Evolutionary conservation across 2,888 invertebrate genomes (phyloP), one percentile per base, ranked within the genome.

Genomic region (Tuberolachnus salignus): DNA sequence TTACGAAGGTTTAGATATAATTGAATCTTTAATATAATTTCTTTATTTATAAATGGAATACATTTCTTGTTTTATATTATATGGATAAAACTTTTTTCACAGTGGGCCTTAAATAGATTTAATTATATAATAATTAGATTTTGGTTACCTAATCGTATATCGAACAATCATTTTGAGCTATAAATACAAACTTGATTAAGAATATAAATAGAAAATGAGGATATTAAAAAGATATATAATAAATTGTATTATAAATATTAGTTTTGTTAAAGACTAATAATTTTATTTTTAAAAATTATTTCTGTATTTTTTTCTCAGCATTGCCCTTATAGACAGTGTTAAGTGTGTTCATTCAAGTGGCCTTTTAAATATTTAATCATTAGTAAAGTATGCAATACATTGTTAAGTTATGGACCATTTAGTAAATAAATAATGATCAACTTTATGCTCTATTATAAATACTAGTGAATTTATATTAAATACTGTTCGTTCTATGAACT

Each of bases 281-380:
- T 19, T 75, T 46, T 66, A 66, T 75, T 75, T 53, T 74, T 66
- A 4, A 55, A 64, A 55, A 63, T 6, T 16, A 55, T 66, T 55
- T 21, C 11, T 34, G n/a, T n/a, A n/a, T 57, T 53, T 75, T 46
- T 44, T 75, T 55, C n/a, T 63, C 42, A n/a, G 34, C 11, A 9
- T 42, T 70, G 23, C 42, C 44, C 59, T 57, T 67, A 34, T 34
- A 59, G 49, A 67, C 19, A 57, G 26, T 42, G 26, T 67, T 67
- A 57, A 53, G 66, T 78, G 75, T 78, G 75, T 78, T 78, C 75
- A 78, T 57, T 67, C 46, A 57, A 59, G 75, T 78, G 75, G 75
- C 75, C 67, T 78, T 78, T 34, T 67, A 59, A 34, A 67, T 67
- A 57, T 78, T 63, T 59, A 59, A 78, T 46, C 67, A 34, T 59